Percentiles rank a stretch among this genome's conserved stretches.
These are phyloP conservation scores for Thryonomys swinderianus DNA, from an alignment of 2,113 vertebrate genomes.

Conservation along the genomic window DNA sequence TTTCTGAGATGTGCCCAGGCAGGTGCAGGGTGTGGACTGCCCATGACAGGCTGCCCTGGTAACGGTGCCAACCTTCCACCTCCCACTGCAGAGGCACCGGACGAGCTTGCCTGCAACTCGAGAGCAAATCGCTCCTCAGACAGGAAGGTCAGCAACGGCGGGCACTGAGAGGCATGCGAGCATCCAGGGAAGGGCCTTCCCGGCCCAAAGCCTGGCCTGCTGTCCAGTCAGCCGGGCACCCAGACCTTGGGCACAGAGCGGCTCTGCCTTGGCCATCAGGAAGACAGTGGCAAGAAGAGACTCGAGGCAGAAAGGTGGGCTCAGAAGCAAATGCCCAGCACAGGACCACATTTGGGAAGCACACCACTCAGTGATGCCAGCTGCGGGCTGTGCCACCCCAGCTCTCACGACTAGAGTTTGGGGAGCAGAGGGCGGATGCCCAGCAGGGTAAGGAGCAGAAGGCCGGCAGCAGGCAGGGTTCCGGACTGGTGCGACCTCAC, in stretches of 20 bases:
- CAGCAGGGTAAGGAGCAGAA: neutral
- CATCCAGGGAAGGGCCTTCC: neutral
- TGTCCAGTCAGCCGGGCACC: neutral
- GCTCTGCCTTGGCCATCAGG: neutral
- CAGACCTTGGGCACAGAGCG: neutral
- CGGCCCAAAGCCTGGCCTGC: neutral
- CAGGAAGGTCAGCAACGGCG: neutral
- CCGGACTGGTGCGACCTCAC: neutral
- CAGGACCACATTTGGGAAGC: neutral
- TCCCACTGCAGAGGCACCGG: neutral
- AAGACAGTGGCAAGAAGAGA: neutral
- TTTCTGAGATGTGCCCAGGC: neutral
- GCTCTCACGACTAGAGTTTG: too few species aligned
- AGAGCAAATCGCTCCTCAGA: neutral
- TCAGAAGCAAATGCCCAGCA: neutral
- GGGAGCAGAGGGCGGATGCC: too few species aligned
- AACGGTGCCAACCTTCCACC: neutral
- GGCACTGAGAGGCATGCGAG: neutral
- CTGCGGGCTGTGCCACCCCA: too few species aligned
- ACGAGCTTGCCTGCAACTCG: neutral
- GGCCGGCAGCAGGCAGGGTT: neutral
- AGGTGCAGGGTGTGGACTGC: neutral
- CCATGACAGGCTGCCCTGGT: neutral
- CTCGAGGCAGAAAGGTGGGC: neutral
- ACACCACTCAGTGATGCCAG: neutral